Evolutionary conservation across 2,888 invertebrate species (phyloP), one percentile per base, ranked within the genome.

Genomic region (Pterobdella sp.): DNA sequence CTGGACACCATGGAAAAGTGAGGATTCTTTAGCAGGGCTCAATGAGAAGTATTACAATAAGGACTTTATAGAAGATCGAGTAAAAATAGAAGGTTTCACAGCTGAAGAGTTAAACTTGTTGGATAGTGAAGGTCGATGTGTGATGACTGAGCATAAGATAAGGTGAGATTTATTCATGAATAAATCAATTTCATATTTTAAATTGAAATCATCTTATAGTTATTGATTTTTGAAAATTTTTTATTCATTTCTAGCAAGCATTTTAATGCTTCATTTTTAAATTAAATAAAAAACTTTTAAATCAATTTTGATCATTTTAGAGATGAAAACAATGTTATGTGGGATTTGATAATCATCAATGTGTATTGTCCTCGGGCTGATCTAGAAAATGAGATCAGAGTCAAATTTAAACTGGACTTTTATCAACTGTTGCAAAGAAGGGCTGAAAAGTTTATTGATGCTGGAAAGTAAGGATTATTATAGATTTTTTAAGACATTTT

Each of bases 331-430:
- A 32, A 52, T 31, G 35, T 18, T 18, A 10, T 1, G 1, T n/a
- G 36, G 31, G 36, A 78, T 34, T 76, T 84, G 70, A 79, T 79
- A 4, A 76, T 86, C 7, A 84, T 86, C 74, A 87, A 87, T 78
- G 84, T 86, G 18, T 86, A 86, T 78, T 86, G 86, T 76, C 86
- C 86, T 0, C 78, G 85, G 66, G 85, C 82, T 26, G 85, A 85
- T 72, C 82, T 83, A 34, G 85, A 84, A 7, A 82, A 81, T 35
- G 81, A 82, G 29, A 85, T 85, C 35, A 78, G 86, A 63, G 79
- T 80, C 42, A 72, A 77, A 10, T 86, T 81, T 77, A 86, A 86
- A 78, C 77, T 85, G 34, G 77, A 80, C 42, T 86, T 86, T 78
- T 84, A 84, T 75, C 77, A 82, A 35, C 77, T 85, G 4, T 79